Base-by-base conservation (phyloP, 2,113 vertebrate species). In the Sitta europaea region DNA sequence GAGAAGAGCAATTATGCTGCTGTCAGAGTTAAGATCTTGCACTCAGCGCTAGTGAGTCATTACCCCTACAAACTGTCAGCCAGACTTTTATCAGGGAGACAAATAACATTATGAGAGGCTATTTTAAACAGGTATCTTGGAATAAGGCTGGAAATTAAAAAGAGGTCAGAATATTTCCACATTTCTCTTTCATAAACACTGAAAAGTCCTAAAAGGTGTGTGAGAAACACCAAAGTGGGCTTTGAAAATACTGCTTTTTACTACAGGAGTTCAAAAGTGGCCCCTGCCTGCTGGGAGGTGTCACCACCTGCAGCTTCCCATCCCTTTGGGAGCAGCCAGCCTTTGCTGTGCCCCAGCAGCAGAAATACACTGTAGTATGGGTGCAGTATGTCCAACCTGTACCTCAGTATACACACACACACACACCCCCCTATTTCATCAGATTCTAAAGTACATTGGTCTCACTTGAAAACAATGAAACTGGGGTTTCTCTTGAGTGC, bases 1-100 rank as follows among this genome's bases (percentile, higher is more conserved):
- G 86, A 62, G 73, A 70, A 92, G n/a, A 89, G 63, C 65, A 95
- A 97, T 97, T 96, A 97, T 53, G 47, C 45, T 74, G 78, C 94
- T 96, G 95, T 91, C 94, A 94, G 75, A 3, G 0, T 86, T 80
- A 96, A 91, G 90, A 95, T 88, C 73, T 76, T 70, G 67, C 89
- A 90, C 86, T 71, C 45, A 54, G 74, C 38, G 47, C 84, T 59
- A 74, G 89, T 97, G 97, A 97, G 66, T 95, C 94, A 92, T 89
- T 92, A 96, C 51, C 84, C 67, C 87, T 90, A 71, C 70, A 85
- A 92, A 96, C 67, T 87, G 71, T 81, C 92, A 87, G 84, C 87
- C 81, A 87, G 62, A 51, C 29, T 82, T 77, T 43, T 35, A 91
- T 57, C 55, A 55, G 51, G 15, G 45, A 97, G 88, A 88, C 45